These are phyloP conservation scores for Hydrophis major DNA, from an alignment of 2,797 vertebrate genomes.

Conservation along the genomic window DNA sequence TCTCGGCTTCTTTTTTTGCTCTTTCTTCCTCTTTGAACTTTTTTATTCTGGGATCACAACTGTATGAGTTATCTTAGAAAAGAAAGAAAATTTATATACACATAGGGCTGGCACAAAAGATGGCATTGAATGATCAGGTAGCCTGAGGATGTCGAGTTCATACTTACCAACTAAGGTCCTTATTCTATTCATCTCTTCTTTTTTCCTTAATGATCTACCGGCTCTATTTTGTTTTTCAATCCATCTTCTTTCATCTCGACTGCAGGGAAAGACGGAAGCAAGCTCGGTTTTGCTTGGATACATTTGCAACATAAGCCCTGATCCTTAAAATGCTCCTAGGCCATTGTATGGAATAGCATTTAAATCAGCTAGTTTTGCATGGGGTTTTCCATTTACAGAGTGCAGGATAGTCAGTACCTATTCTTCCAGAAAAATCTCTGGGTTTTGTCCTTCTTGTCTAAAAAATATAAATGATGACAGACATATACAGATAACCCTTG, in stretches of 20 bases:
- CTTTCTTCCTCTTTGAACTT: constrained; percentile 99
- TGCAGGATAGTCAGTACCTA: neutral
- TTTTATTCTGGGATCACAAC: constrained; percentile 95
- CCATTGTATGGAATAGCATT: neutral
- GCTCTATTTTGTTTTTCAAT: constrained; percentile 98
- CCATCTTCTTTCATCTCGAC: constrained; percentile 96
- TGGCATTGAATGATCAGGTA: constrained; percentile 14
- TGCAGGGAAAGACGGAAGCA: constrained; percentile 58
- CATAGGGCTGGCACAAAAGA: neutral
- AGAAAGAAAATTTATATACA: constrained; percentile 28
- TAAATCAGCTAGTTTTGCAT: neutral
- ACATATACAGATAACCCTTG: neutral
- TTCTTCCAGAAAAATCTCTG: neutral
- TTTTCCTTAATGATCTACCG: constrained; percentile 91
- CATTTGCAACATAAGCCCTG: neutral
- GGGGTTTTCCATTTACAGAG: neutral
- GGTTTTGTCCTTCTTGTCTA: neutral
- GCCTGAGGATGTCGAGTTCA: constrained; percentile 1
- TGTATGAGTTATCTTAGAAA: constrained; percentile 91
- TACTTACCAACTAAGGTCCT: constrained; percentile 90
- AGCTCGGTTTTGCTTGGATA: neutral
- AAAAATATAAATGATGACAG: neutral
- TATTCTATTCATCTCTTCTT: constrained; percentile 98
- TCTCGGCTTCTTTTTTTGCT: constrained; percentile 95
- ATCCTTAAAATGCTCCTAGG: neutral